These are phyloP conservation scores for Drosophila mulleri DNA, from an alignment of 2,888 invertebrate species.

Conservation along the genomic window DNA sequence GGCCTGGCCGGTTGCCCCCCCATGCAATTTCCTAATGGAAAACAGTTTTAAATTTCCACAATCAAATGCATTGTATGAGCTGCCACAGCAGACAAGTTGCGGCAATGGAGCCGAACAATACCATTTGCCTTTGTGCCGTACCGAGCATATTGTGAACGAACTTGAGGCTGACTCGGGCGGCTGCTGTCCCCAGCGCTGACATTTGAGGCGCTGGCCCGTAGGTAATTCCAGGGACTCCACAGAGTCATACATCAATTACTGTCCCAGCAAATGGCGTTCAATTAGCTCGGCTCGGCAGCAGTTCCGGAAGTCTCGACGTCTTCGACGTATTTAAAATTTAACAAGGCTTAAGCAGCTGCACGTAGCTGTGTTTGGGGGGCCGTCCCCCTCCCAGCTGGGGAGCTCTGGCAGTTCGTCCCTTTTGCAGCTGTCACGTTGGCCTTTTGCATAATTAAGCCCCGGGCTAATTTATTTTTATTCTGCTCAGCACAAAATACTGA, in stretches of 20 bases:
- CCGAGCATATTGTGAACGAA: not conserved
- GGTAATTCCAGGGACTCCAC: conserved; percentile 32
- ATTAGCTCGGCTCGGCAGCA: conserved; percentile 59
- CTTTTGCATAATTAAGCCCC: conserved; percentile 70
- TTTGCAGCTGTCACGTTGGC: conserved; percentile 61
- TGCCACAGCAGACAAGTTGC: conserved; percentile 22
- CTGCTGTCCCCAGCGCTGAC: conserved; percentile 31
- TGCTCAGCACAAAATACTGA: not conserved
- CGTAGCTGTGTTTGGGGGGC: conserved; percentile 21
- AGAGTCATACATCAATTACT: conserved; percentile 76
- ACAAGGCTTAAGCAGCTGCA: conserved; percentile 47
- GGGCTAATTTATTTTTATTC: conserved; percentile 32
- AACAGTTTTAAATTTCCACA: conserved; percentile 62
- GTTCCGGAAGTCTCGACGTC: not conserved
- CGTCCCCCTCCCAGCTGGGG: conserved; percentile 19
- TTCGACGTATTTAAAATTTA: conserved; percentile 64
- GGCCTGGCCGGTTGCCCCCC: not conserved
- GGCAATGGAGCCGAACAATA: conserved; percentile 38
- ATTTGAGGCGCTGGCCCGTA: conserved; percentile 38
- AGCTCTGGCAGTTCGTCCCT: conserved; percentile 6
- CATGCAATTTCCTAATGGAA: conserved; percentile 70
- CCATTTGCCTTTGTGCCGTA: conserved; percentile 7
- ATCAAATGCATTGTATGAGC: conserved; percentile 63
- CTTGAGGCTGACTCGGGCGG: not conserved
- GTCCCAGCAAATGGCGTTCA: conserved; percentile 76